Evolutionary conservation across 2,113 vertebrate species (phyloP).

Genomic region (Thunnus maccoyii): DNA sequence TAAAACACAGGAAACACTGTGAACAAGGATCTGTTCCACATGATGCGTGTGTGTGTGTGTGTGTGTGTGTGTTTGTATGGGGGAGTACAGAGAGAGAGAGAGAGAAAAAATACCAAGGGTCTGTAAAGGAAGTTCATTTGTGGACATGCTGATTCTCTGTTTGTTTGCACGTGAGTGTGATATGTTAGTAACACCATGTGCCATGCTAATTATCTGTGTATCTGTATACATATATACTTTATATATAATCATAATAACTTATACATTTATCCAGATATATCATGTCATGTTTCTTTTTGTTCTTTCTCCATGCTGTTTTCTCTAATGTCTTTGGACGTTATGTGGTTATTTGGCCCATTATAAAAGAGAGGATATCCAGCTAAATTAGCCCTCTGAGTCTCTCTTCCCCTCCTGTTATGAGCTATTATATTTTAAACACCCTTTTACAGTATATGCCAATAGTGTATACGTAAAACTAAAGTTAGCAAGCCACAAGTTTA

Average conservation of each 20-base stretch:
- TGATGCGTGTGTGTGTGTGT: conserved; percentile 57
- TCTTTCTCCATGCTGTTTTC: background rate
- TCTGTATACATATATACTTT: background rate
- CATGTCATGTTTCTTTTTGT: background rate
- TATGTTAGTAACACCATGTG: background rate
- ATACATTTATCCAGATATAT: background rate
- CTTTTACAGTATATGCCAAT: conserved; percentile 2
- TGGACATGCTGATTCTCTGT: conserved; percentile 20
- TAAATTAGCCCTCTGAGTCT: background rate
- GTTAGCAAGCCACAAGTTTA: background rate
- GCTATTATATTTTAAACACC: background rate
- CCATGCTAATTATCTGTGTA: background rate
- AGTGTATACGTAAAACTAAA: background rate
- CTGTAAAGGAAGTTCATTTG: conserved; percentile 54
- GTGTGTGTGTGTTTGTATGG: conserved; percentile 17
- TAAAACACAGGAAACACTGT: conserved; percentile 81
- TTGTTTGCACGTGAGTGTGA: background rate
- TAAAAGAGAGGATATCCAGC: background rate
- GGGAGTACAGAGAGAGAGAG: conserved; percentile 25
- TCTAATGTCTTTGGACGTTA: background rate
- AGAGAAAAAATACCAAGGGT: conserved; percentile 44
- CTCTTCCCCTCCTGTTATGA: background rate
- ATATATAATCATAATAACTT: background rate
- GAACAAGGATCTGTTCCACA: conserved; percentile 77
- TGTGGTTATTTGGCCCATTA: background rate